Base-by-base conservation (phyloP, 92 coral and sea anemone species). In the Siderastrea siderea region DNA sequence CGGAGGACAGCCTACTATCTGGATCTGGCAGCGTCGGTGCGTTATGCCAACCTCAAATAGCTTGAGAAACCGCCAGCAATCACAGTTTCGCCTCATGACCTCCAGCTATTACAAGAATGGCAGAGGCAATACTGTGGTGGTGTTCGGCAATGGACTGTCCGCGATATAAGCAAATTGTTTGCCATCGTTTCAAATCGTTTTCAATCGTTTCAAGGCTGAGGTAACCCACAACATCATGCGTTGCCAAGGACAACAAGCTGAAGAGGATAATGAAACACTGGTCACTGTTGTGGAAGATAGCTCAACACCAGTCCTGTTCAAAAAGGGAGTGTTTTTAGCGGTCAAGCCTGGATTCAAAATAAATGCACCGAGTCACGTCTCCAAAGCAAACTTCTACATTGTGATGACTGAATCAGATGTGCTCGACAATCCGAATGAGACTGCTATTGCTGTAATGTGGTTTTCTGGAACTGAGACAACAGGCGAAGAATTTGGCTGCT, bases 1-100 rank as follows among this genome's bases (percentile, higher is more conserved):
- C 78, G 61, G 2, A 52, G 51, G n/a, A 73, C 16, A 74, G 78
- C 78, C 62, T n/a, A 52, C 78, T 74, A 74, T 74, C 78, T 47
- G 10, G 63, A 74, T 7, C 63, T 63, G 7, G 38, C 78, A 53
- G 78, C 63, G 0, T 74, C 78, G 51, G 63, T 73, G 77, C 77
- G 60, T 13, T 73, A 71, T 71, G 17, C 76, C 6, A 71, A 71
- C 57, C 38, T 71, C 17, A 0, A 10, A 71, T 49, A 43, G 61
- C 77, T 61, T 16, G 77, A 6, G 0, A 74, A 52, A 50, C 46
- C 61, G 63, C 78, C 63, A 48, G 51, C 16, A n/a, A 47, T 16
- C 14, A 12, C 78, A 48, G 2, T 74, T 2, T 0, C 78, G 8
- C 1, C 78, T 4, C 7, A 74, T 16, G 78, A 74, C 51, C 54